Evolutionary conservation across 1,140 invertebrate species (phyloP).

Genomic region (Cotesia typhae): DNA sequence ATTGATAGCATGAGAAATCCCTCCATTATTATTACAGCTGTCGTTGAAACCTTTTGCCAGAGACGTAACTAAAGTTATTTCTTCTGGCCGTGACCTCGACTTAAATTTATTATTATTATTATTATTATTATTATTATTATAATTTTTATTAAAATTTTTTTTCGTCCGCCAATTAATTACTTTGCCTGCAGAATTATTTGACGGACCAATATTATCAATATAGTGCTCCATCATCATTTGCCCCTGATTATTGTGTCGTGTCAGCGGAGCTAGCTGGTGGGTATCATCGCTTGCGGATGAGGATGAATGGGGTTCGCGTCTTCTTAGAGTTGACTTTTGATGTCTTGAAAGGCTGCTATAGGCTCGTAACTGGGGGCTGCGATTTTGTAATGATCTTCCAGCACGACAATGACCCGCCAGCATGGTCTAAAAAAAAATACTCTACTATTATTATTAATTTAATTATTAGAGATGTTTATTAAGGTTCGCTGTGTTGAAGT

Average conservation of each 20-base stretch:
- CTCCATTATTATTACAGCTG: slow-evolving; percentile 46
- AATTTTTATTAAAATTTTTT: not conserved
- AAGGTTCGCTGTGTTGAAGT: not conserved
- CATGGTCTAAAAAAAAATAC: slow-evolving; percentile 53
- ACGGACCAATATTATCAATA: not conserved
- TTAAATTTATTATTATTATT: slow-evolving; percentile 9
- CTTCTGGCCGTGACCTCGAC: slow-evolving; percentile 48
- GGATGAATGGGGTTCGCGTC: slow-evolving; percentile 45
- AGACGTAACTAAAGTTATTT: slow-evolving; percentile 59
- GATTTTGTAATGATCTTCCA: slow-evolving; percentile 45
- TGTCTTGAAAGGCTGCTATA: slow-evolving; percentile 56
- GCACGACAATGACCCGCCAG: slow-evolving; percentile 59
- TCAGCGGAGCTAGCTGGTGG: slow-evolving; percentile 43
- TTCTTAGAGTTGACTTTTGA: slow-evolving; percentile 43
- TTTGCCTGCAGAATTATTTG: not conserved
- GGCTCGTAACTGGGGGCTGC: slow-evolving; percentile 44
- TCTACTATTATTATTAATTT: not conserved
- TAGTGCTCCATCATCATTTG: slow-evolving; percentile 13
- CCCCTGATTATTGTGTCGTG: not conserved
- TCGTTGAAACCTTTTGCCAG: slow-evolving; percentile 54
- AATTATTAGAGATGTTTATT: not conserved
- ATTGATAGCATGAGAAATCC: slow-evolving; percentile 27
- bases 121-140: not conserved
- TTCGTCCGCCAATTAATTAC: slow-evolving; percentile 3
- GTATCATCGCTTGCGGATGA: slow-evolving; percentile 55